Evolutionary conservation across 2,113 vertebrate species (phyloP).

Genomic region (chimpanzee (Pan troglodytes)): NHGRI_mPanTro3-v2.1_pri NC_072415.2:66947001-66947500

Average conservation of each 20-base stretch:
- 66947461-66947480: not conserved
- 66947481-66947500: not conserved
- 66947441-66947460: not conserved
- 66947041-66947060: not conserved
- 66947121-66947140: conserved; percentile 47
- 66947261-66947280: not conserved
- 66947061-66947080: conserved; percentile 49
- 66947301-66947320: not conserved
- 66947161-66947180: not conserved
- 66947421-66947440: not conserved
- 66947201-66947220: not conserved
- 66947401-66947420: not conserved
- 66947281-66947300: not conserved
- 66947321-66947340: not conserved
- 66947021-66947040: conserved; percentile 44
- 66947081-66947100: conserved; percentile 59
- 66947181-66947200: not conserved
- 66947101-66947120: conserved; percentile 62
- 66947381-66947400: not conserved
- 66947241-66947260: not conserved
- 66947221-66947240: not conserved
- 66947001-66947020: conserved; percentile 2
- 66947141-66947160: conserved; percentile 22
- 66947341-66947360: not conserved
- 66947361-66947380: not conserved